Base-by-base conservation (phyloP, 2,113 vertebrate genomes). In the Galemys pyrenaicus region DNA sequence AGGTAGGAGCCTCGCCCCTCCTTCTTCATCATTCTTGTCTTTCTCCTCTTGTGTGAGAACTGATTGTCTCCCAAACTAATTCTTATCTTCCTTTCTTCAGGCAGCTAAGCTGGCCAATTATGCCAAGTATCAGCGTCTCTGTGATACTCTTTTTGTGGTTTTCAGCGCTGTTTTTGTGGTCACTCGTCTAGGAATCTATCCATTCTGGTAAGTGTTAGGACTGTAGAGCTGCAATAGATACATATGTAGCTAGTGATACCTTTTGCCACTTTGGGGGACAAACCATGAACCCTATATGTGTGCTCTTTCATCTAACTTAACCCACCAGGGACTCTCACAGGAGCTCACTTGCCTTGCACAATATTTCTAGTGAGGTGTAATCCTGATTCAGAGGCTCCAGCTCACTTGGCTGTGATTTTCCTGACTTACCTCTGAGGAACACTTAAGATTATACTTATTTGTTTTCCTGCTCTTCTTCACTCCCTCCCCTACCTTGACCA, bases 21-120 rank as follows among this genome's bases (percentile, higher is more conserved):
- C 74, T 77, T 12, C 44, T 32, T 41, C 0, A 0, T 65, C 35
- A 32, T 89, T 67, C 77, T 39, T 88, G n/a, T 75, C 13, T 71
- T 87, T 73, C 19, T 62, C 74, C 78, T 89, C n/a, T 60, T 81
- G 32, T 44, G 11, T 94, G 85, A 79, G n/a, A 91, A 94, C 28
- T 60, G 73, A 41, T 71, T 89, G 82, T 88, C 74, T 96, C 87
- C 89, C 46, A 83, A 86, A 60, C 41, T 74, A 80, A 32, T 84
- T 94, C 41, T 75, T 73, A 30, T 30, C 92, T 94, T 93, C 71
- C 82, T 35, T 82, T 96, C 35, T 97, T 15, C 32, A 99, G 99
- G 99, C 99, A 96, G 99, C 99, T 97, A 99, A 99, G 97, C 95
- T 99, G 96, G 98, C 99, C 96, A 99, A 99, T 98, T 99, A 99